Evolutionary conservation across 2,797 vertebrate genomes (phyloP), one percentile per base, ranked within the genome.

Genomic region (Microctenopoma lineatum): DNA sequence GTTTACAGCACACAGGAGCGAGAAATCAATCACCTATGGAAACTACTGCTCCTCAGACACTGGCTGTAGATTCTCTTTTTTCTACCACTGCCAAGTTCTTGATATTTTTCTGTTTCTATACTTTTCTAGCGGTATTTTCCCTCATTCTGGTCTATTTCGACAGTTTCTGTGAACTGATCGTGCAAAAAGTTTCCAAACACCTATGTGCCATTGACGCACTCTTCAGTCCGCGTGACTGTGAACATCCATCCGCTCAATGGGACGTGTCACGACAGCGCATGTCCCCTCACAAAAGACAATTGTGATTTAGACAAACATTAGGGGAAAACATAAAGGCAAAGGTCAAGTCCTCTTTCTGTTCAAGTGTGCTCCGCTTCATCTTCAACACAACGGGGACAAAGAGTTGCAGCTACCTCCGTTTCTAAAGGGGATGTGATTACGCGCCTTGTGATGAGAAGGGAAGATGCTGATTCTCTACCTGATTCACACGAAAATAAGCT

Each of bases 241-340:
- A 94, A 95, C 95, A 97, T 96, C 95, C 95, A 96, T 96, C 95
- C 95, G 90, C 92, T 96, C 92, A 97, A 97, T 96, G 91, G 95
- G 94, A 95, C 88, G 93, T 95, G 96, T 96, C 96, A 97, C 94
- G 95, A 94, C 93, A 93, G 95, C 96, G 95, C 95, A 94, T 93
- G 96, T 95, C 95, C 94, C 46, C 93, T 88, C 95, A 98, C 96
- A 97, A 96, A 95, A 94, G 93, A 95, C 93, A 95, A 97, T 98
- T 98, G 97, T 97, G 95, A 96, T 98, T 97, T 97, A 96, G 95
- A 96, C 96, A 98, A 99, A 98, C 96, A 98, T 95, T 95, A 34
- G 47, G 90, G 94, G 94, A 92, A 92, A 94, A 95, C 95, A 97
- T 95, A 96, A 97, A 96, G 94, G 95, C 96, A 96, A 96, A 98